phyloP scores from a whole-genome alignment of 1,140 invertebrate species.

The Micrasema longulum region DNA sequence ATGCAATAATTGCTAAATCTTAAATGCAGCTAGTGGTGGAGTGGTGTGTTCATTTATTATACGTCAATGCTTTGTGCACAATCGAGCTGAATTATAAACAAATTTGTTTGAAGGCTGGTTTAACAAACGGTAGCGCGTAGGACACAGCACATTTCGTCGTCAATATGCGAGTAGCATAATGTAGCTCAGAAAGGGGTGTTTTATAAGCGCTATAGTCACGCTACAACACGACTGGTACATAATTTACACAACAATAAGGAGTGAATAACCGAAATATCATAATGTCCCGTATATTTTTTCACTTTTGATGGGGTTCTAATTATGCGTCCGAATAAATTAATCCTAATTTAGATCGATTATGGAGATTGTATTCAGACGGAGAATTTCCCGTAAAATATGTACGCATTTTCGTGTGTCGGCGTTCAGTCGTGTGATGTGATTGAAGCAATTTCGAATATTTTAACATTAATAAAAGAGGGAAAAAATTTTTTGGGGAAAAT shows the following conservation, averaged over 20 bases:
- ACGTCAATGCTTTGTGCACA: no score
- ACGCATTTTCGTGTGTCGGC: no score
- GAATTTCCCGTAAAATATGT: slow-evolving; percentile 19
- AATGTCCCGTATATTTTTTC: slow-evolving; percentile 32
- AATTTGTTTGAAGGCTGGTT: not conserved
- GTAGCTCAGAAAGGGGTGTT: no score
- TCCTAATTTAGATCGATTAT: slow-evolving; percentile 49
- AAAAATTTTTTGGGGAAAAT: no score
- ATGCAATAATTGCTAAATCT: not conserved
- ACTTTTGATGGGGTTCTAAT: slow-evolving; percentile 48
- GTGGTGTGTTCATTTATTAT: no score
- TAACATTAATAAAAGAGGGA: no score
- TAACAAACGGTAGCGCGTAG: slow-evolving; percentile 3
- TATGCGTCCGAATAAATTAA: slow-evolving; percentile 50
- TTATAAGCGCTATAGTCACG: slow-evolving; percentile 19
- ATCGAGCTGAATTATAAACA: not conserved
- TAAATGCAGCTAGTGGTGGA: no score
- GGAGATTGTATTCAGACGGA: slow-evolving; percentile 34
- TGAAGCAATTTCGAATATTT: not conserved
- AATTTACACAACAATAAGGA: slow-evolving; percentile 46
- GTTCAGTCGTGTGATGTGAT: not conserved
- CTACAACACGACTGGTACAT: slow-evolving; percentile 4
- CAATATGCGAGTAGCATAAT: slow-evolving; percentile 31
- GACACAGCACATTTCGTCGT: slow-evolving; percentile 35
- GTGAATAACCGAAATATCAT: slow-evolving; percentile 26